Percentiles rank a stretch among this genome's conserved stretches.
phyloP scores from a whole-genome alignment of 2,113 vertebrate genomes.

The Hemichromis elongatus region DNA sequence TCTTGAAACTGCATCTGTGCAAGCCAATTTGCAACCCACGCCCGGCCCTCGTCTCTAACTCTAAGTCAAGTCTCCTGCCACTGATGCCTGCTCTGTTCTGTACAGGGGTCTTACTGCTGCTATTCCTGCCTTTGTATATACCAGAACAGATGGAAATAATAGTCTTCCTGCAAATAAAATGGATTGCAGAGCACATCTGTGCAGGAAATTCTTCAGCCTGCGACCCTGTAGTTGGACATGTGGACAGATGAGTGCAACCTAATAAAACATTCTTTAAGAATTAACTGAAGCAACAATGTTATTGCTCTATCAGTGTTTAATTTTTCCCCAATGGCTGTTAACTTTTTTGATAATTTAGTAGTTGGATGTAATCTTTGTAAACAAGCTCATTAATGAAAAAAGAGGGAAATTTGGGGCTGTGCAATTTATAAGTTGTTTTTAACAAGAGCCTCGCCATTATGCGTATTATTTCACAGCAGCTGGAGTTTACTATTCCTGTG shows the following conservation, averaged over 20 bases:
- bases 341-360: background rate
- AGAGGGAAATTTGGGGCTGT: background rate
- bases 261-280: background rate
- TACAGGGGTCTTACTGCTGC: background rate
- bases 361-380: background rate
- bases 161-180: background rate
- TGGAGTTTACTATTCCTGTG: background rate
- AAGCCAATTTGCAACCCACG: background rate
- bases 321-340: background rate
- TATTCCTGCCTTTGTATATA: background rate
- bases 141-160: background rate
- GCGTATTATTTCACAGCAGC: background rate
- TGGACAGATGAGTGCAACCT: background rate
- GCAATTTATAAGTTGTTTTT: background rate
- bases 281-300: background rate
- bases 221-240: background rate
- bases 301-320: background rate
- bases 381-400: background rate
- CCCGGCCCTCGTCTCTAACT: background rate
- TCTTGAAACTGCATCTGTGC: background rate
- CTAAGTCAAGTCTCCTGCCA: background rate
- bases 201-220: background rate
- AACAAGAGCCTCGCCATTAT: background rate
- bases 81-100: background rate
- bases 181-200: background rate